phyloP scores from a whole-genome alignment of 1,140 invertebrate genomes.

The Lepidotrigona ventralis region DNA sequence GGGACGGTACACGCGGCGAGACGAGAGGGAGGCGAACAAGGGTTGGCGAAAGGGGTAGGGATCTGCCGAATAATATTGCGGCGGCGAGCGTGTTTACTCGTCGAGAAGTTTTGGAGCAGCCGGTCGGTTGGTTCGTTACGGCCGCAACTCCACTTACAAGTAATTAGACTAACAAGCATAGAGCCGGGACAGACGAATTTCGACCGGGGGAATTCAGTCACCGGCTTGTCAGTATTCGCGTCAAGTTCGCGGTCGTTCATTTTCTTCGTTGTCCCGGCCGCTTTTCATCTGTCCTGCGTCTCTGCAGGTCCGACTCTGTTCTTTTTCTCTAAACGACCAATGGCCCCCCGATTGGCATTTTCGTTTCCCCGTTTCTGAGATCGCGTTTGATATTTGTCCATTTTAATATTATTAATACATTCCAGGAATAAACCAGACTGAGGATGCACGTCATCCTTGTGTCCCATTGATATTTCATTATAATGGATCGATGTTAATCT shows the following conservation, averaged over 20 bases:
- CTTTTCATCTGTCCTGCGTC: not conserved
- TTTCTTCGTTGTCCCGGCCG: constrained; percentile 21
- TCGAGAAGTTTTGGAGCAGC: constrained; percentile 64
- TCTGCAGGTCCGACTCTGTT: too few species aligned
- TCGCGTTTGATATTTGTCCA: too few species aligned
- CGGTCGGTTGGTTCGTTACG: constrained; percentile 63
- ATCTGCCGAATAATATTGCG: constrained; percentile 64
- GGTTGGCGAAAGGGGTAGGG: not conserved
- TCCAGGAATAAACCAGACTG: too few species aligned
- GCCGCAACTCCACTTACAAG: constrained; percentile 62
- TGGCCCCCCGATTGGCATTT: too few species aligned
- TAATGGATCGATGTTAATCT: too few species aligned
- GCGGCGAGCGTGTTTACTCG: constrained; percentile 65
- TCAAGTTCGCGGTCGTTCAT: constrained; percentile 17
- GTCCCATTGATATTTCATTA: too few species aligned
- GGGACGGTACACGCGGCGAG: not conserved
- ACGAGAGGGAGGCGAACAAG: not conserved
- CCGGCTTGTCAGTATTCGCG: constrained; percentile 31
- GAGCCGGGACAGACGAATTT: constrained; percentile 38
- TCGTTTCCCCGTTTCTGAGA: too few species aligned
- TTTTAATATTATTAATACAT: too few species aligned
- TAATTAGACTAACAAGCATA: constrained; percentile 65
- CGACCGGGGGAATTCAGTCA: constrained; percentile 47
- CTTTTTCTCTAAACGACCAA: too few species aligned
- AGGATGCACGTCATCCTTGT: too few species aligned